Evolutionary conservation across 2,888 invertebrate genomes (phyloP).

Genomic region (Spodoptera littoralis): DNA sequence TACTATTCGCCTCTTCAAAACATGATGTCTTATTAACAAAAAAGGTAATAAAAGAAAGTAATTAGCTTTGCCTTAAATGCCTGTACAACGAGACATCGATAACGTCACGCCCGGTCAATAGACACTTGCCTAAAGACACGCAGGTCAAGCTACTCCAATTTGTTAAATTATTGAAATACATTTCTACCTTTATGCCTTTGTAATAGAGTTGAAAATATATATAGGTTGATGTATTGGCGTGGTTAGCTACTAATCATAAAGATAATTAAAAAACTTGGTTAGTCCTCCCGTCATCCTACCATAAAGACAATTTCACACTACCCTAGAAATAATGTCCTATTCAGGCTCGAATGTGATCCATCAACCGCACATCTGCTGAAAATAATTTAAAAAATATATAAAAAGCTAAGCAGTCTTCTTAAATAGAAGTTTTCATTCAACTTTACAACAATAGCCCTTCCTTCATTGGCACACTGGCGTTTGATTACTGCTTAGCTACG

Average conservation of each 20-base stretch:
- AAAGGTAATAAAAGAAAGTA: no score
- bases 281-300: conserved; percentile 12
- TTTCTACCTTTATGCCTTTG: no score
- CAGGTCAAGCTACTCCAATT: no score
- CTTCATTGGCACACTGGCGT: conserved; percentile 88
- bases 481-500: conserved; percentile 82
- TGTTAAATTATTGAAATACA: no score
- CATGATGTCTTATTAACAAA: no score
- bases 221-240: no score
- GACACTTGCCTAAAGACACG: conserved; percentile 7
- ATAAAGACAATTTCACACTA: conserved; percentile 82
- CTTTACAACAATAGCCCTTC: conserved; percentile 86
- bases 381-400: conserved; percentile 83
- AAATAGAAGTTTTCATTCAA: conserved; percentile 88
- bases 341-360: conserved; percentile 78
- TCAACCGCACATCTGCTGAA: conserved; percentile 87
- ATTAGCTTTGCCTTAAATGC: no score
- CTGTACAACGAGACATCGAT: conserved; percentile 1
- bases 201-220: no score
- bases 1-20: no score
- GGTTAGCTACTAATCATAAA: conserved; percentile 27
- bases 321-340: conserved; percentile 72
- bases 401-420: conserved; percentile 82
- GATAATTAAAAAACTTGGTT: conserved; percentile 31
- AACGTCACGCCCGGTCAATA: conserved; percentile 12